Evolutionary conservation across 2,888 invertebrate genomes (phyloP).

Genomic region (Ecliptopera silaceata): DNA sequence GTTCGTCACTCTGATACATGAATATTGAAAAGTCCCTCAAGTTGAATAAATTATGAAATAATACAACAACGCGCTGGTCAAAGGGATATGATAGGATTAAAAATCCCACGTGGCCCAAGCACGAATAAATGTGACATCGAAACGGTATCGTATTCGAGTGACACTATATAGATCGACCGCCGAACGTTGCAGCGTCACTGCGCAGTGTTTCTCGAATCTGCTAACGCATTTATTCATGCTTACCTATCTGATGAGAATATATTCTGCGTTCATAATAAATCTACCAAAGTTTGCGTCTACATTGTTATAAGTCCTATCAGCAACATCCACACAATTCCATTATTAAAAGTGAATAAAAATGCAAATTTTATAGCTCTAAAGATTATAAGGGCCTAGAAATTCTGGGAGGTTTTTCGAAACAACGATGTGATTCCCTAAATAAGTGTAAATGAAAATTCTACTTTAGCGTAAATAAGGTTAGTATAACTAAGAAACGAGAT

Average conservation of each 20-base stretch:
- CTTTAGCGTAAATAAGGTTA: not conserved
- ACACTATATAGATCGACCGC: too few relatives aligned
- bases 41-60: constrained; percentile 40
- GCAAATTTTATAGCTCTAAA: constrained; percentile 32
- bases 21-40: constrained; percentile 5
- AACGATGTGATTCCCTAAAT: constrained; percentile 24
- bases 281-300: constrained; percentile 6
- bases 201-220: too few relatives aligned
- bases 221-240: too few relatives aligned
- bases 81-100: constrained; percentile 18
- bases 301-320: constrained; percentile 27
- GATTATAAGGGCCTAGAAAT: constrained; percentile 27
- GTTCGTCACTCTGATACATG: not conserved
- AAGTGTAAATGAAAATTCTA: not conserved
- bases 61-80: constrained; percentile 3
- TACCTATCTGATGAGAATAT: constrained; percentile 12
- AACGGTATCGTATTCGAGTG: too few relatives aligned
- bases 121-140: too few relatives aligned
- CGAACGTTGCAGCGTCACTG: too few relatives aligned
- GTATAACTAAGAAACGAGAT: not conserved
- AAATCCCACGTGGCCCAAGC: constrained; percentile 22
- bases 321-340: constrained; percentile 32
- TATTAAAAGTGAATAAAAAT: constrained; percentile 37
- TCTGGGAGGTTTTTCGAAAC: constrained; percentile 21
- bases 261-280: constrained; percentile 15